Conservation (phyloP, 2,113 vertebrate species). For the Castor canadensis region DNA sequence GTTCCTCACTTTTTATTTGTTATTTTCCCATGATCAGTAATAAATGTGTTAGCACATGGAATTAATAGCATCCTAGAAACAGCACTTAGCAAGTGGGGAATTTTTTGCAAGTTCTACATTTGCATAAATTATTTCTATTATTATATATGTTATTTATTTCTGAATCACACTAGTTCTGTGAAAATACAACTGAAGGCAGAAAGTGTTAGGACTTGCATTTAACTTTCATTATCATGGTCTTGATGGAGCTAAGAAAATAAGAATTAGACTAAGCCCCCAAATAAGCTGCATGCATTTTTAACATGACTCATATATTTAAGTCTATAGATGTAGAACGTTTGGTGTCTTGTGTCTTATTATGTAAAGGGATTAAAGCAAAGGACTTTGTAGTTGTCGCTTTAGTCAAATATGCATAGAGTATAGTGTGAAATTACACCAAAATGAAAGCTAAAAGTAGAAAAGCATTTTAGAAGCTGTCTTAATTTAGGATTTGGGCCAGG, state of each 20-base stretch:
- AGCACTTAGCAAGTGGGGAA: slow-evolving; percentile 61
- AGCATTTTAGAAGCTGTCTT: slow-evolving; percentile 66
- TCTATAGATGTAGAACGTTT: slow-evolving; percentile 73
- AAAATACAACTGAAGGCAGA: slow-evolving; percentile 73
- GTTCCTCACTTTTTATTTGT: slow-evolving; percentile 44
- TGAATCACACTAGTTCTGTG: slow-evolving; percentile 81
- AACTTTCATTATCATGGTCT: slow-evolving; percentile 65
- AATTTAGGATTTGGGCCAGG: slow-evolving; percentile 45
- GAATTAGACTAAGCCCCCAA: slow-evolving; percentile 65
- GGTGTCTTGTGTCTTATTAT: slow-evolving; percentile 71
- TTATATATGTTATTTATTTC: slow-evolving; percentile 80
- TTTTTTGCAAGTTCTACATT: slow-evolving; percentile 79
- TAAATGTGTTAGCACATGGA: slow-evolving; percentile 52
- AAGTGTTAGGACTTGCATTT: slow-evolving; percentile 66
- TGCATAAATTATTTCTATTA: slow-evolving; percentile 83
- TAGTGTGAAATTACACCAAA: slow-evolving; percentile 49
- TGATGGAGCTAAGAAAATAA: slow-evolving; percentile 60
- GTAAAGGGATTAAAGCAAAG: slow-evolving; percentile 71
- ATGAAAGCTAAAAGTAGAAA: slow-evolving; percentile 75
- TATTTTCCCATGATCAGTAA: slow-evolving; percentile 49
- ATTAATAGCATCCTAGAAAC: slow-evolving; percentile 29
- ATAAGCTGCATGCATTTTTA: slow-evolving; percentile 77
- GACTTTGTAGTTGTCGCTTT: slow-evolving; percentile 75
- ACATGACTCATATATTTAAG: slow-evolving; percentile 73
- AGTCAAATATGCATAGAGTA: slow-evolving; percentile 69